These are phyloP conservation scores for Heliconius melpomene DNA, from an alignment of 1,140 invertebrate genomes.

Conservation along the genomic window DNA sequence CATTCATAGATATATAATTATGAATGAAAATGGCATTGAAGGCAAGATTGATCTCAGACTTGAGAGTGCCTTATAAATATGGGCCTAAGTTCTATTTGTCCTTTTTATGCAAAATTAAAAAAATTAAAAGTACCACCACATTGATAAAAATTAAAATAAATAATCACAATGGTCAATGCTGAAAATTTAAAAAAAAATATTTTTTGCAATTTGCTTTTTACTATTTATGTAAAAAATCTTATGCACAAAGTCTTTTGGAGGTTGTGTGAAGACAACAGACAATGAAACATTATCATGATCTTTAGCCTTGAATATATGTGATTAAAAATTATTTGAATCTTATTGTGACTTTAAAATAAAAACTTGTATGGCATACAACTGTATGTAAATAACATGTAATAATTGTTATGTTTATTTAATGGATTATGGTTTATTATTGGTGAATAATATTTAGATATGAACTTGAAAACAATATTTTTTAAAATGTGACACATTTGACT, in stretches of 20 bases:
- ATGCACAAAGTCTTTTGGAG: background rate
- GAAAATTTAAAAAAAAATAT: background rate
- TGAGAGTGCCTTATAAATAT: too few relatives aligned
- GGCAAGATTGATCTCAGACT: background rate
- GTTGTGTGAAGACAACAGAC: conserved; percentile 10
- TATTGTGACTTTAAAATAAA: conserved; percentile 25
- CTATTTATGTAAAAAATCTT: background rate
- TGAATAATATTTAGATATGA: background rate
- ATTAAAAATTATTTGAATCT: conserved; percentile 38
- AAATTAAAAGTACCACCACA: background rate
- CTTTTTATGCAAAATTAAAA: background rate
- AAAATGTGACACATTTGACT: too few relatives aligned
- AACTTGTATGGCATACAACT: conserved; percentile 25
- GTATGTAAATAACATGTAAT: conserved; percentile 11
- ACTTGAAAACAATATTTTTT: too few relatives aligned
- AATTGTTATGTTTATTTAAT: too few relatives aligned
- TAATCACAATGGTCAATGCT: background rate
- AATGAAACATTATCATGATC: conserved; percentile 30
- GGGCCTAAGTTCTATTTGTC: background rate
- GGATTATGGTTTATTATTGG: background rate
- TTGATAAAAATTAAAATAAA: background rate
- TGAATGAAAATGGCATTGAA: background rate
- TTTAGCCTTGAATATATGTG: conserved; percentile 35
- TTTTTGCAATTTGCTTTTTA: background rate
- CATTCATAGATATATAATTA: background rate